phyloP scores from a whole-genome alignment of 1,140 invertebrate genomes.

The Papilio helenus region DNA sequence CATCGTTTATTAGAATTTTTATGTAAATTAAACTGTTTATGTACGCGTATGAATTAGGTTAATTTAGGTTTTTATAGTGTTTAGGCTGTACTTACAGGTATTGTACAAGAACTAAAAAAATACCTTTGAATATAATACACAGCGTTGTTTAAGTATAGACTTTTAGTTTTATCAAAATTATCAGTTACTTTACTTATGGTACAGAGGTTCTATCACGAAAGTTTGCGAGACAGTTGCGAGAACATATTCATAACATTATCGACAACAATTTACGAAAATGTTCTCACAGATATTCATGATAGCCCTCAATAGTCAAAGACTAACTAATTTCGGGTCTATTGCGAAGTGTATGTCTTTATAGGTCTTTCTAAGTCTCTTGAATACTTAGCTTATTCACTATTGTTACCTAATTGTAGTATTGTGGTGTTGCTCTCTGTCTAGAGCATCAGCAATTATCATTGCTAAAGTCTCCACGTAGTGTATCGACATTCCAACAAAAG shows the following conservation, averaged over 20 bases:
- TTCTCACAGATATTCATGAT: no score
- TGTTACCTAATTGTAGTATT: not conserved
- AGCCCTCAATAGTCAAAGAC: no score
- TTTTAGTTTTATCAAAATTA: not conserved
- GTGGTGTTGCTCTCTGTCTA: conserved; percentile 29
- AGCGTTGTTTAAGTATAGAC: not conserved
- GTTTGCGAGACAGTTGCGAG: no score
- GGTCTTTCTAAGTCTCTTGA: no score
- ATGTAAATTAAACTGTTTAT: conserved; percentile 28
- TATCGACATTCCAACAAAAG: conserved; percentile 66
- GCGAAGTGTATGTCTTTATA: no score
- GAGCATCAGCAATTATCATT: conserved; percentile 49
- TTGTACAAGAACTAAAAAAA: not conserved
- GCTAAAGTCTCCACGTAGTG: conserved; percentile 60
- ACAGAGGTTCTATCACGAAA: no score
- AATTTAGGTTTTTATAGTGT: conserved; percentile 10
- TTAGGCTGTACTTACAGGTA: conserved; percentile 1
- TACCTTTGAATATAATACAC: not conserved
- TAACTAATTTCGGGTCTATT: no score
- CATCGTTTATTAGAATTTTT: conserved; percentile 35
- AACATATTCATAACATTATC: no score
- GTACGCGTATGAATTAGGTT: conserved; percentile 13
- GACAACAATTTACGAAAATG: no score
- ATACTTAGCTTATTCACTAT: no score
- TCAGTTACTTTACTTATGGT: not conserved